Conservation (phyloP, 1,140 invertebrate species). For the Hirudo medicinalis region DNA sequence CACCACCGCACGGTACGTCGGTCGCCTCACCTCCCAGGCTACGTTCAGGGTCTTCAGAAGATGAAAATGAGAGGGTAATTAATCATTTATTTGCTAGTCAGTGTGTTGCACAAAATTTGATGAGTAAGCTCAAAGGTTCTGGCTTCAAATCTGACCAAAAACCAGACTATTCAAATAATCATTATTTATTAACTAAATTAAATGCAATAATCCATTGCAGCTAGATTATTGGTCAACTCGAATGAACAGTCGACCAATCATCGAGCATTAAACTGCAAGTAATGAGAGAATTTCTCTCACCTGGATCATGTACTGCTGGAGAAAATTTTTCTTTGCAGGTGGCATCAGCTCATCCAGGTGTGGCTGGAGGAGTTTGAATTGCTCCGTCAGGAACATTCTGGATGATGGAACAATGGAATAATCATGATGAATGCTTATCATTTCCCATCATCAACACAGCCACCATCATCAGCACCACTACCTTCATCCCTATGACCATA, state of each 20-base stretch:
- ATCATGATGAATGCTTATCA: neutral
- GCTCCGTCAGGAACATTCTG: constrained; percentile 67
- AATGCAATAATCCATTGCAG: neutral
- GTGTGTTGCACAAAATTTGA: neutral
- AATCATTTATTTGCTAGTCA: neutral
- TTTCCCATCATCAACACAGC: neutral
- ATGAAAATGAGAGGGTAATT: too few species aligned
- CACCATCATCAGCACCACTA: neutral
- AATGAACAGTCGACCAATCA: too few species aligned
- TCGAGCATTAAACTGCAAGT: too few species aligned
- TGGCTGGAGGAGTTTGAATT: constrained; percentile 65
- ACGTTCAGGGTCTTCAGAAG: constrained; percentile 49
- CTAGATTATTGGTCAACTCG: too few species aligned
- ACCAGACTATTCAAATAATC: neutral
- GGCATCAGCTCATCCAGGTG: constrained; percentile 53
- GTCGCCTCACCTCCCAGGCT: constrained; percentile 58
- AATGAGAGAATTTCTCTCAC: constrained; percentile 25
- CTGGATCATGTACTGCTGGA: constrained; percentile 59
- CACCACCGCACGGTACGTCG: constrained; percentile 70
- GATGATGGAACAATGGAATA: constrained; percentile 6
- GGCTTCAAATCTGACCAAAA: neutral
- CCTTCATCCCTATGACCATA: neutral
- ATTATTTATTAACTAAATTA: neutral
- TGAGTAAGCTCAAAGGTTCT: neutral
- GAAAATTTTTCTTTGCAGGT: constrained; percentile 49